Percentiles rank a stretch among this genome's conserved stretches.
phyloP scores from a whole-genome alignment of 2,797 vertebrate species.

The Dendrocincla tyrannina region DNA sequence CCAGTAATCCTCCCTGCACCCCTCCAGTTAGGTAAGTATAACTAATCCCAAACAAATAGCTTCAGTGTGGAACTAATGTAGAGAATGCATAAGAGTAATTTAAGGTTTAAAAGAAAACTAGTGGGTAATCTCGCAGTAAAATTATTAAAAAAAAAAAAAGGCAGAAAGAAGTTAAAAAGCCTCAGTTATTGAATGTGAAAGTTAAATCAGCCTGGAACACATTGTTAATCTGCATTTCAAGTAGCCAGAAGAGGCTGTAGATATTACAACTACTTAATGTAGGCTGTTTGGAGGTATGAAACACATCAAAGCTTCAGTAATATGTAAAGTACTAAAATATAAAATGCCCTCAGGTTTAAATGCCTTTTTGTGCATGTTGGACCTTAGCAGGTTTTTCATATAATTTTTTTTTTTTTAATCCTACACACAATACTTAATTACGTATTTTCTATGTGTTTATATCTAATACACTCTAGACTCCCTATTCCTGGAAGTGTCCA shows the following conservation, averaged over 20 bases:
- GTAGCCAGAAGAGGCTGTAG: background rate
- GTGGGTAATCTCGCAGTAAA: background rate
- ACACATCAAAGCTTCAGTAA: background rate
- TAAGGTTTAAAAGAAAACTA: conserved; percentile 50
- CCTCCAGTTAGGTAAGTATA: conserved; percentile 38
- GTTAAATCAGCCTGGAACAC: background rate
- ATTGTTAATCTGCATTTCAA: conserved; percentile 47
- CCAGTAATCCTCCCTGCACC: conserved; percentile 41
- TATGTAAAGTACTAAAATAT: background rate
- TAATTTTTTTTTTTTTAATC: background rate
- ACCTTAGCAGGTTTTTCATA: background rate
- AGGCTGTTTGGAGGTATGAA: background rate
- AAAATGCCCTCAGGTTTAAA: background rate
- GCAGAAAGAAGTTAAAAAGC: background rate
- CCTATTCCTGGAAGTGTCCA: background rate
- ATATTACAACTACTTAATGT: background rate
- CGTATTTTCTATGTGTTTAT: background rate
- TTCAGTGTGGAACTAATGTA: conserved; percentile 49
- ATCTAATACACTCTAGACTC: background rate
- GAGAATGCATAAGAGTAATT: conserved; percentile 51
- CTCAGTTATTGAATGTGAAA: background rate
- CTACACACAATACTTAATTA: background rate
- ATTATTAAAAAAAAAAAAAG: background rate
- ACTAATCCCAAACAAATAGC: conserved; percentile 68
- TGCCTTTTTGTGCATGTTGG: background rate